Evolutionary conservation across 1,140 invertebrate genomes (phyloP), one percentile per base, ranked within the genome.

Genomic region (Zaprionus africanus): DNA sequence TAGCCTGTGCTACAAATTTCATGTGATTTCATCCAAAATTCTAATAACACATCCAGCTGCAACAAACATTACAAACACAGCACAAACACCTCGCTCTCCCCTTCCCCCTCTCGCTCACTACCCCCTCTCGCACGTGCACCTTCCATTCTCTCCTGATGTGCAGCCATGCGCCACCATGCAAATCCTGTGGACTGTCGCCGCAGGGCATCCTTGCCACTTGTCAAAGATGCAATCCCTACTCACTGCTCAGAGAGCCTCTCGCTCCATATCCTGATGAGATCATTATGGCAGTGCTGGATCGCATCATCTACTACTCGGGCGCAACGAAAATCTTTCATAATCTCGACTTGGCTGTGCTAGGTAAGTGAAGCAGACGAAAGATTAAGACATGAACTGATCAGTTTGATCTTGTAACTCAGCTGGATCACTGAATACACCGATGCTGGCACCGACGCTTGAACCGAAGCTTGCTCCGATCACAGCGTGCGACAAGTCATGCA

Each of bases 211-310:
- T 17, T 7, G 41, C 41, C n/a, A 22, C 17, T 22, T 19, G 26
- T n/a, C 26, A 31, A 12, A 13, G 12, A 3, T 41, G 22, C 31
- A 17, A 43, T 13, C 13, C 41, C 43, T n/a, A 19, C 26, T 12
- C 49, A 4, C n/a, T 17, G 0, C 15, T 74, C 0, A 22, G 1
- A 2, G 43, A 67, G 38, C 7, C 31, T 6, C 1, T 82, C 1
- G 64, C 59, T 49, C 85, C 85, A 4, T 79, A 41, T 67, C 79
- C 85, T 15, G 85, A 88, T 57, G 85, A 88, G 54, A 22, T 79
- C 2, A 53, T 88, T 4, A 90, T 90, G 79, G 15, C 36, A 5
- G 49, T 43, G 0, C 28, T 88, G 17, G 85, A 88, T 59, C 66
- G 64, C 17, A 54, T 88, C 5, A 66, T 88, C 11, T 75, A 73